These are phyloP conservation scores for Ips typographus DNA, from an alignment of 1,140 invertebrate species.

Conservation along the genomic window DNA sequence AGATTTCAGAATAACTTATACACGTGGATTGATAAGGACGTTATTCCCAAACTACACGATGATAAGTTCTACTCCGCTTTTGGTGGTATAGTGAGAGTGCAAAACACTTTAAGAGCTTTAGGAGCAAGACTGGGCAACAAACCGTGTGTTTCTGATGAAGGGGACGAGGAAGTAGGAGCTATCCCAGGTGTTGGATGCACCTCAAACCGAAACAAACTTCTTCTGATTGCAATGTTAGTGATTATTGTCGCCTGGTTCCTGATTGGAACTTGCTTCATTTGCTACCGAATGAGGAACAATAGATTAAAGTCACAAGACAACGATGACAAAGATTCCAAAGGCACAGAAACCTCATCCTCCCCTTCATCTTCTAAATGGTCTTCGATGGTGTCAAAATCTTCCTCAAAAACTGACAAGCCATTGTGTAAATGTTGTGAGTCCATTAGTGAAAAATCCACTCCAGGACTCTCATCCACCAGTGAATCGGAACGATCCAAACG, in stretches of 20 bases:
- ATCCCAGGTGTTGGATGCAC: slow-evolving; percentile 8
- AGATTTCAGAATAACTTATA: slow-evolving; percentile 59
- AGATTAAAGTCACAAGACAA: not conserved
- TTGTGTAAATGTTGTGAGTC: slow-evolving; percentile 35
- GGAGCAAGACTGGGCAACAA: slow-evolving; percentile 20
- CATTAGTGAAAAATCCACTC: slow-evolving; percentile 30
- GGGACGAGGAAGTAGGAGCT: slow-evolving; percentile 29
- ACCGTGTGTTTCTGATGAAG: slow-evolving; percentile 22
- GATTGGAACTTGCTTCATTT: slow-evolving; percentile 46
- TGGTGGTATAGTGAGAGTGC: slow-evolving; percentile 60
- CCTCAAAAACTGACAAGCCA: slow-evolving; percentile 20
- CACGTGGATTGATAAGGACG: slow-evolving; percentile 59
- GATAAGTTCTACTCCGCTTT: slow-evolving; percentile 64
- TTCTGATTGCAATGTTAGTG: slow-evolving; percentile 43
- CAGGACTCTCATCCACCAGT: slow-evolving; percentile 28
- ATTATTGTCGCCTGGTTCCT: slow-evolving; percentile 48
- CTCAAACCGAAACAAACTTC: slow-evolving; percentile 27
- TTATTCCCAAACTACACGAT: slow-evolving; percentile 59
- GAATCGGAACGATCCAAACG: slow-evolving; percentile 32
- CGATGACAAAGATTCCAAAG: slow-evolving; percentile 10
- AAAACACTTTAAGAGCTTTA: slow-evolving; percentile 55
- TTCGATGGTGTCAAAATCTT: slow-evolving; percentile 30
- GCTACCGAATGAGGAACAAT: slow-evolving; percentile 42
- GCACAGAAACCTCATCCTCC: slow-evolving; percentile 12
- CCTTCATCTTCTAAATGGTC: slow-evolving; percentile 32